Percentiles rank a stretch among this genome's conserved stretches.
phyloP scores from a whole-genome alignment of 2,113 vertebrate genomes.

The Oncorhynchus gorbuscha region DNA sequence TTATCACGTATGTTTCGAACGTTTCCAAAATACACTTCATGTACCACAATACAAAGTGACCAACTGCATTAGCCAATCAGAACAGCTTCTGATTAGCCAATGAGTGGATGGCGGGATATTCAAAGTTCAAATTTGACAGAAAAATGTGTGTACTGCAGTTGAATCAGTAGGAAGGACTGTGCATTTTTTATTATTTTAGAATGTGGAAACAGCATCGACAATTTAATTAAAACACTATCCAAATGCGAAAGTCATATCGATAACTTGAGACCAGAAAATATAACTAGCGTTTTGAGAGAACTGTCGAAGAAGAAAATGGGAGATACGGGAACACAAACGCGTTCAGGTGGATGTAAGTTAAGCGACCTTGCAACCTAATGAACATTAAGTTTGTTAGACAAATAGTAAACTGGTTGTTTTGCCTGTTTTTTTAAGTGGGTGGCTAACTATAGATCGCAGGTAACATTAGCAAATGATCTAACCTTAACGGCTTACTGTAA shows the following conservation, averaged over 20 bases:
- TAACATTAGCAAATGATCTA: too few relatives aligned
- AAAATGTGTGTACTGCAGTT: not conserved
- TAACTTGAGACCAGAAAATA: not conserved
- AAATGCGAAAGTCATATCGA: not conserved
- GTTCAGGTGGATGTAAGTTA: conserved; percentile 54
- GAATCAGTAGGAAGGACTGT: not conserved
- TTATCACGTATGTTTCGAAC: not conserved
- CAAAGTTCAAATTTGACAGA: conserved; percentile 58
- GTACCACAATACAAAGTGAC: conserved; percentile 52
- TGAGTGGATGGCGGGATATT: conserved; percentile 66
- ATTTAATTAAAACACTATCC: not conserved
- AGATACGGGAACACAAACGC: conserved; percentile 40
- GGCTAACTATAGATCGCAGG: not conserved
- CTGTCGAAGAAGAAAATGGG: conserved; percentile 50
- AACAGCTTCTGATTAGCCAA: conserved; percentile 12
- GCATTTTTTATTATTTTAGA: not conserved
- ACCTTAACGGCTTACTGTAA: too few relatives aligned
- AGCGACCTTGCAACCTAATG: too few relatives aligned
- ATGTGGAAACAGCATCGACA: not conserved
- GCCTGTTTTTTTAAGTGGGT: not conserved
- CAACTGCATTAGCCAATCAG: conserved; percentile 34
- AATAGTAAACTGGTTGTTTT: too few relatives aligned
- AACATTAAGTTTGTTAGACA: too few relatives aligned
- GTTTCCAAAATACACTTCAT: conserved; percentile 17
- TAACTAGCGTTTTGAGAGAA: not conserved